These are phyloP conservation scores for Pangasius larnaudii DNA, from an alignment of 2,797 vertebrate species.

Conservation along the genomic window DNA sequence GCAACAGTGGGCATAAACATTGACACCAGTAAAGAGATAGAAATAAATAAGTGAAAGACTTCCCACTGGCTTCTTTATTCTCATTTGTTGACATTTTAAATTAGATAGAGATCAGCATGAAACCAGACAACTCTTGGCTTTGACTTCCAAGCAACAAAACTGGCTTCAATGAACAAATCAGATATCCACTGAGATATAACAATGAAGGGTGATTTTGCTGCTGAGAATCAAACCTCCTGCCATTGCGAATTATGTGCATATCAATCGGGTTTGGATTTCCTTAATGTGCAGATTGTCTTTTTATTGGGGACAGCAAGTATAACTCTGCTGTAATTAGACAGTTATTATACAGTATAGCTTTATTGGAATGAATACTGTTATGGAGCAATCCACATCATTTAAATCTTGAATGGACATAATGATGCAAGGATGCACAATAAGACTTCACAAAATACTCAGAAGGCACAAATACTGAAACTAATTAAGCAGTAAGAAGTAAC, in stretches of 20 bases:
- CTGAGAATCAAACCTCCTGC: not conserved
- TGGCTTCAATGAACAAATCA: not conserved
- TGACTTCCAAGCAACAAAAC: constrained; percentile 1
- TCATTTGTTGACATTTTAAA: constrained; percentile 49
- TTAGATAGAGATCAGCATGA: constrained; percentile 34
- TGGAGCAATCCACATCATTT: not conserved
- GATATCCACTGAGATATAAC: not conserved
- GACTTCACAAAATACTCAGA: not conserved
- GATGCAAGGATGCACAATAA: not conserved
- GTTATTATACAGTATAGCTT: not conserved
- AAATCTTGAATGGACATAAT: not conserved
- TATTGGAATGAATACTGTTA: not conserved
- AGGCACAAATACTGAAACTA: not conserved
- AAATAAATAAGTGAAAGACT: constrained; percentile 45
- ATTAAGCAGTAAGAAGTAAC: not conserved
- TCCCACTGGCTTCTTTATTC: constrained; percentile 29
- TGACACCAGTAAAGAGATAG: constrained; percentile 36
- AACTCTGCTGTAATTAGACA: not conserved
- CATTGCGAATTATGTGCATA: not conserved
- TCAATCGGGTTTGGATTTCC: not conserved
- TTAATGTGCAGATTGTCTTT: not conserved
- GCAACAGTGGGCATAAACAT: constrained; percentile 36
- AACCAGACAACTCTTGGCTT: constrained; percentile 27
- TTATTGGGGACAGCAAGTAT: constrained; percentile 1
- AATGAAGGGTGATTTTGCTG: not conserved